These are phyloP conservation scores for Clarias platycephalus DNA, from an alignment of 2,797 vertebrate species.

Conservation along the genomic window DNA sequence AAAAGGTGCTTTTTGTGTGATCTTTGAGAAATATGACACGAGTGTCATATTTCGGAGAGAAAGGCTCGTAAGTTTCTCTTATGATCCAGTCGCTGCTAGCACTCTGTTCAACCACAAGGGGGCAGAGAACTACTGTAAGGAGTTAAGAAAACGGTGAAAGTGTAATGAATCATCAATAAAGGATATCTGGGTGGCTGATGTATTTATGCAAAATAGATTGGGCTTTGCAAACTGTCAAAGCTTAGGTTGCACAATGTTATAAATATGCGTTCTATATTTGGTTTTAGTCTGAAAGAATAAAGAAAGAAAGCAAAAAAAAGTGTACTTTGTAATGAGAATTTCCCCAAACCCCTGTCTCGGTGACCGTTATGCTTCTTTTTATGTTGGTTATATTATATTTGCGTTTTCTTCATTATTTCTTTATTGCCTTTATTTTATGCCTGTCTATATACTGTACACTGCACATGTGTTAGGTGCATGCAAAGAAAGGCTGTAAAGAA, in stretches of 20 bases:
- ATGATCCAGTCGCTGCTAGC: conserved; percentile 32
- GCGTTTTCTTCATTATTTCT: neutral
- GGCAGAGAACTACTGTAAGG: conserved; percentile 36
- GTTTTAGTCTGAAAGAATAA: conserved; percentile 48
- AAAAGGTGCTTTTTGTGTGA: conserved; percentile 49
- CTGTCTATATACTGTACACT: neutral
- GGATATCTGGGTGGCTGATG: conserved; percentile 25
- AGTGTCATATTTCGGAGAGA: neutral
- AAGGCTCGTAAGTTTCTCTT: conserved; percentile 19
- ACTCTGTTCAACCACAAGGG: conserved; percentile 34
- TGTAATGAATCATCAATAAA: conserved; percentile 12
- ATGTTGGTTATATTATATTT: neutral
- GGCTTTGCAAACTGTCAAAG: conserved; percentile 53
- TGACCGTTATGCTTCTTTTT: no score
- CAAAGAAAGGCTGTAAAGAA: neutral
- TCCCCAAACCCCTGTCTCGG: neutral
- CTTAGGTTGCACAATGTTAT: conserved; percentile 55
- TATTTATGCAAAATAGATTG: conserved; percentile 53
- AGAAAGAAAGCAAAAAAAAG: conserved; percentile 18
- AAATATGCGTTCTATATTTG: conserved; percentile 48
- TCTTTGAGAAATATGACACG: conserved; percentile 10
- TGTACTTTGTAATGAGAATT: neutral
- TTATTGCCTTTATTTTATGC: neutral
- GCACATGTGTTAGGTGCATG: neutral
- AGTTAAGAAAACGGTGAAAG: conserved; percentile 16